phyloP scores from a whole-genome alignment of 2,113 vertebrate species.

The Mus spicilegus region DNA sequence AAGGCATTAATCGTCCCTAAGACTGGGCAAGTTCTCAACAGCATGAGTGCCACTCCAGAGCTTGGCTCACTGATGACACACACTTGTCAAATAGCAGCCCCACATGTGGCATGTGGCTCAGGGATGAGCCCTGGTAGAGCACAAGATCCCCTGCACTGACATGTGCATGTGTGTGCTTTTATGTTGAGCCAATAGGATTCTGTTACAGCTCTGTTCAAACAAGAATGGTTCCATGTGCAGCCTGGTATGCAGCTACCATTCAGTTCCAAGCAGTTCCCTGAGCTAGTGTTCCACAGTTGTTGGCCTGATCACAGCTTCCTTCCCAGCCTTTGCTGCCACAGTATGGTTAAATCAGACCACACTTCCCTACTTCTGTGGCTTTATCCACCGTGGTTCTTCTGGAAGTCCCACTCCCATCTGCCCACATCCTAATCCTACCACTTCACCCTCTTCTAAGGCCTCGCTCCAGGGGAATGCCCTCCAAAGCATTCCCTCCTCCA shows the following conservation, averaged over 20 bases:
- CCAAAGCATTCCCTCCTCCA: background rate
- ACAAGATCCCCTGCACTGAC: background rate
- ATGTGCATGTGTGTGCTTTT: background rate
- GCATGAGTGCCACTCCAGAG: background rate
- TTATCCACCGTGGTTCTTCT: background rate
- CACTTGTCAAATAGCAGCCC: background rate
- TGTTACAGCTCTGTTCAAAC: background rate
- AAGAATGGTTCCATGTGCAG: background rate
- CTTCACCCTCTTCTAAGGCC: background rate
- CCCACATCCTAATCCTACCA: background rate
- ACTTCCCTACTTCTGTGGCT: background rate
- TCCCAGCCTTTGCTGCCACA: background rate
- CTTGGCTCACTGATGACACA: background rate
- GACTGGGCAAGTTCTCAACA: background rate
- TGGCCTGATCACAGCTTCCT: background rate
- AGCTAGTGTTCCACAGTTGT: background rate
- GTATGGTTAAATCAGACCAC: background rate
- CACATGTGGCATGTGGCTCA: too few species aligned
- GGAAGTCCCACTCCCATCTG: background rate
- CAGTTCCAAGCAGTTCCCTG: background rate
- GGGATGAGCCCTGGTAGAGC: background rate
- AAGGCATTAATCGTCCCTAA: background rate
- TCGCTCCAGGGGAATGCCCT: background rate
- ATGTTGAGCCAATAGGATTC: background rate
- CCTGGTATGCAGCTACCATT: background rate